phyloP scores from a whole-genome alignment of 2,888 invertebrate genomes.

The Periphyllus acericola region DNA sequence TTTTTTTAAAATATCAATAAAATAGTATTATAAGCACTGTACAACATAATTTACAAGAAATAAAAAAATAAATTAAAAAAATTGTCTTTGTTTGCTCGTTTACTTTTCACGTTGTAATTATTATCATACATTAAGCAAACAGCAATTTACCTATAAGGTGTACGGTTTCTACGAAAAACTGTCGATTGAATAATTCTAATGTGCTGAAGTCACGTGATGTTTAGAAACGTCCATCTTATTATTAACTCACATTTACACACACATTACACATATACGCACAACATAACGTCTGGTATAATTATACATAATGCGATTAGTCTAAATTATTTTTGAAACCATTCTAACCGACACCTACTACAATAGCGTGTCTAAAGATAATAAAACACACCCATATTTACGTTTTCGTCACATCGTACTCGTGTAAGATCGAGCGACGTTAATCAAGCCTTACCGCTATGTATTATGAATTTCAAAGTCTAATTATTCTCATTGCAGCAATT shows the following conservation, averaged over 20 bases:
- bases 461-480: background rate
- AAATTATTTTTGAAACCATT: conserved; percentile 39
- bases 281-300: conserved; percentile 39
- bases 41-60: too few relatives aligned
- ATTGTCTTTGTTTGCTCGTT: background rate
- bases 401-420: background rate
- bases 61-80: too few relatives aligned
- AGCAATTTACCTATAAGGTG: background rate
- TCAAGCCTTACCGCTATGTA: too few relatives aligned
- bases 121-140: background rate
- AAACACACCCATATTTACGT: conserved; percentile 28
- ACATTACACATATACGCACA: background rate
- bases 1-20: too few relatives aligned
- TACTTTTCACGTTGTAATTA: background rate
- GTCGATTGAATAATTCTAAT: conserved; percentile 42
- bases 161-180: conserved; percentile 12
- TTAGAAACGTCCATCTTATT: conserved; percentile 38
- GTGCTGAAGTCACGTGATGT: conserved; percentile 42
- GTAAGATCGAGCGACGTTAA: background rate
- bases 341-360: conserved; percentile 5
- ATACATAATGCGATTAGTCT: conserved; percentile 38
- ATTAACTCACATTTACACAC: conserved; percentile 16
- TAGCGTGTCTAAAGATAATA: conserved; percentile 51
- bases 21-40: too few relatives aligned
- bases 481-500: background rate